Percentiles rank a stretch among this genome's conserved stretches.
Evolutionary conservation across 2,113 vertebrate genomes (phyloP).

Genomic region (Narcine bancroftii): DNA sequence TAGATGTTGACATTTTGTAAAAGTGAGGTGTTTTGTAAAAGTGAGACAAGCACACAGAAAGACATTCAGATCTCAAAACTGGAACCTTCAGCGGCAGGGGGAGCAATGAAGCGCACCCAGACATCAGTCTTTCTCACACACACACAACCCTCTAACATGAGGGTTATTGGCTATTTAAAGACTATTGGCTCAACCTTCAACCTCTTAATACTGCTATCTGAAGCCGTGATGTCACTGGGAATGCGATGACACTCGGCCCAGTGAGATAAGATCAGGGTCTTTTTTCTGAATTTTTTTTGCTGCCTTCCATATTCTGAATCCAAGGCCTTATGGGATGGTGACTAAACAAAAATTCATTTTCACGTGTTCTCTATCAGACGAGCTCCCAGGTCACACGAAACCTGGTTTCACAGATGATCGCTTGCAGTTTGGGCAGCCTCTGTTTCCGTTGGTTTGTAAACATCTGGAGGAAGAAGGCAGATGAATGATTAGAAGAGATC

Average conservation of each 20-base stretch:
- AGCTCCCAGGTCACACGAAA: slow-evolving; percentile 69
- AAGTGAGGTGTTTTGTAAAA: not conserved
- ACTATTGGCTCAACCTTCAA: too few species aligned
- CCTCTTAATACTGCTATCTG: not conserved
- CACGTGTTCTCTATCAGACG: not conserved
- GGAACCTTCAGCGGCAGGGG: not conserved
- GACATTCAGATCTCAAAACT: not conserved
- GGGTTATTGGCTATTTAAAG: too few species aligned
- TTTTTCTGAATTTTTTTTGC: not conserved
- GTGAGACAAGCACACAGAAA: not conserved
- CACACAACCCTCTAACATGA: not conserved
- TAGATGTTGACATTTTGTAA: not conserved
- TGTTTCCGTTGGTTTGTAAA: slow-evolving; percentile 78
- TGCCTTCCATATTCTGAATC: not conserved
- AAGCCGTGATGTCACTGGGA: not conserved
- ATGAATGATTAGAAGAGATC: not conserved
- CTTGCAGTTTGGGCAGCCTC: slow-evolving; percentile 86
- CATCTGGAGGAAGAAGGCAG: slow-evolving; percentile 66
- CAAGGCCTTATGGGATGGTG: not conserved
- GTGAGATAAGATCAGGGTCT: not conserved
- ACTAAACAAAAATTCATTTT: not conserved
- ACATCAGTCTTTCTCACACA: not conserved
- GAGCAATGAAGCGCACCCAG: too few species aligned
- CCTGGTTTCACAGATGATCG: slow-evolving; percentile 87
- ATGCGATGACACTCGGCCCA: too few species aligned